Base-by-base conservation (phyloP, 2,797 vertebrate species). In the Denticeps clupeoides region DNA sequence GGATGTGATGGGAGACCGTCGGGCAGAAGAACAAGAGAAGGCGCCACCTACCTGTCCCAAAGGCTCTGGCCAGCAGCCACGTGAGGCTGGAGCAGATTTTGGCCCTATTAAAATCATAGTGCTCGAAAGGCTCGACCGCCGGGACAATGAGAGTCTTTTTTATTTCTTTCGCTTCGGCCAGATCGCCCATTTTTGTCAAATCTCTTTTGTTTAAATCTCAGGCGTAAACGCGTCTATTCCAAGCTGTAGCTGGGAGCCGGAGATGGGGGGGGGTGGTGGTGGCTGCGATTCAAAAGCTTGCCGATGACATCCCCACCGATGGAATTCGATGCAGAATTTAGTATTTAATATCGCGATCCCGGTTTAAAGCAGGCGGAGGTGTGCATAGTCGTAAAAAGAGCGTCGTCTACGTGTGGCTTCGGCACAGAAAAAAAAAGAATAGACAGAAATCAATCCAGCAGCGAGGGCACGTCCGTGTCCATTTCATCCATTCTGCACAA, bases 51-150 rank as follows among this genome's bases (percentile, higher is more conserved):
- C 94, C 94, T 88, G 93, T 86, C 67, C 93, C 92, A 55, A 90
- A 96, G 47, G 93, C 91, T 80, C 94, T 95, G 77, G 89, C 78
- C 71, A 94, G 85, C 56, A 97, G 81, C 94, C 94, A 99, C 65
- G 88, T 87, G 66, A 99, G 82, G 71, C 87, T 97, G 75, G 89
- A 92, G 72, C 87, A 86, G 72, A 91, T 86, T 72, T 97, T 99
- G 49, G 92, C 92, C 70, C 89, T 76, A 64, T 87, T 74, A 53
- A 97, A 96, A 63, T 97, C 94, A 67, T 97, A 97, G 69, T 94
- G 91, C 62, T 99, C 94, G 57, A 93, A 93, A 23, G 91, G 81
- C 68, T 90, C 96, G 69, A 97, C 82, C 44, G 89, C 81, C 35
- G 93, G 92, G 53, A 91, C 87, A 59, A 87, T 82, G 77, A 88